Percentiles rank a stretch among this genome's conserved stretches.
These are phyloP conservation scores for Cheilosia impressa DNA, from an alignment of 2,888 invertebrate species.

Conservation along the genomic window DNA sequence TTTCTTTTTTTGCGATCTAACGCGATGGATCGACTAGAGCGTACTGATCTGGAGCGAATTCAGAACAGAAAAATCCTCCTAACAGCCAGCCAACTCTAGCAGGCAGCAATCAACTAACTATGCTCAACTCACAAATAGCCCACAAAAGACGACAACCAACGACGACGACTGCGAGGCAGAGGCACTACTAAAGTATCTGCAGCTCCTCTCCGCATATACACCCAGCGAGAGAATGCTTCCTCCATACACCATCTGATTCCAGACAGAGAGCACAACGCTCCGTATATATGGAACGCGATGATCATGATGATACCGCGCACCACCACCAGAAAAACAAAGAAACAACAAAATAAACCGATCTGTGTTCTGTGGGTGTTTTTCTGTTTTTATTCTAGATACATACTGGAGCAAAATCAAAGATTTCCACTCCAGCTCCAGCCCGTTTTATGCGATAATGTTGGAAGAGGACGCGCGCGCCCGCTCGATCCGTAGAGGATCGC, in stretches of 20 bases:
- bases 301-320: slow-evolving; percentile 65
- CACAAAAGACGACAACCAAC: slow-evolving; percentile 54
- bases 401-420: slow-evolving; percentile 61
- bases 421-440: slow-evolving; percentile 62
- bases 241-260: slow-evolving; percentile 44
- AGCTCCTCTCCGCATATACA: slow-evolving; percentile 79
- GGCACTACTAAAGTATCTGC: slow-evolving; percentile 76
- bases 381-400: slow-evolving; percentile 47
- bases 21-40: slow-evolving; percentile 83
- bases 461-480: slow-evolving; percentile 31
- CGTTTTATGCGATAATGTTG: slow-evolving; percentile 58
- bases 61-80: slow-evolving; percentile 78
- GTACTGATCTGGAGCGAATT: slow-evolving; percentile 81
- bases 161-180: slow-evolving; percentile 26
- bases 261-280: slow-evolving; percentile 47
- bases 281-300: slow-evolving; percentile 55
- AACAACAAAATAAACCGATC: background rate
- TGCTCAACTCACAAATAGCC: slow-evolving; percentile 76
- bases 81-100: slow-evolving; percentile 82
- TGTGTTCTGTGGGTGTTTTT: slow-evolving; percentile 47
- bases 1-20: slow-evolving; percentile 79
- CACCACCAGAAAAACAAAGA: slow-evolving; percentile 42
- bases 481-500: slow-evolving; percentile 54
- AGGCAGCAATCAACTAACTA: slow-evolving; percentile 83
- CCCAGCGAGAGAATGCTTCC: slow-evolving; percentile 52